These are phyloP conservation scores for Epinephelus moara DNA, from an alignment of 2,113 vertebrate species.

Conservation along the genomic window DNA sequence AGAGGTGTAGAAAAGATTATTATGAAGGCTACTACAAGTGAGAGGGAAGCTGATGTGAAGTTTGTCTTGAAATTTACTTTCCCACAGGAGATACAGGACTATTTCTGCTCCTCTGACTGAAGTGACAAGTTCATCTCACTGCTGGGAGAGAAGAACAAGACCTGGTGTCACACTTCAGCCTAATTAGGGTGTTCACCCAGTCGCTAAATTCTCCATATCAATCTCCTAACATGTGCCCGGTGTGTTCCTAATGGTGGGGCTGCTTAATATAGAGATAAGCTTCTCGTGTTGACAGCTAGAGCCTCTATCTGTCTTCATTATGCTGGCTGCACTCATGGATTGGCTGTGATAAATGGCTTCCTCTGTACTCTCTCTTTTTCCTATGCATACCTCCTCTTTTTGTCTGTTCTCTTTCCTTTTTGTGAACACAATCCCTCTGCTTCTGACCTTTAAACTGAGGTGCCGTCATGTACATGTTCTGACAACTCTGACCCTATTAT, in stretches of 20 bases:
- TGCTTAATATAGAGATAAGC: conserved; percentile 67
- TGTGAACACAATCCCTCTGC: background rate
- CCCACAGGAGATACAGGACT: background rate
- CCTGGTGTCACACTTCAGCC: conserved; percentile 41
- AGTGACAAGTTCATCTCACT: conserved; percentile 31
- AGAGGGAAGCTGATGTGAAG: background rate
- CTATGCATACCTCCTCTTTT: background rate
- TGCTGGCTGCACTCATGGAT: conserved; percentile 27
- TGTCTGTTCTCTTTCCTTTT: conserved; percentile 4
- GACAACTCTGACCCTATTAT: background rate
- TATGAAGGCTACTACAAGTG: background rate
- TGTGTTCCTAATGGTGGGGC: conserved; percentile 44
- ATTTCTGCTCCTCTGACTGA: conserved; percentile 25
- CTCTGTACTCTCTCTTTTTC: conserved; percentile 6
- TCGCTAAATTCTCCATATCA: conserved; percentile 53
- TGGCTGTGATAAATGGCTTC: conserved; percentile 73
- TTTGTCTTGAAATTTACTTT: conserved; percentile 31
- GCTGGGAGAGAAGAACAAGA: background rate
- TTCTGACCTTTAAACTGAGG: background rate
- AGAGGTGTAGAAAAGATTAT: background rate
- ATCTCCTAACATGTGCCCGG: conserved; percentile 43
- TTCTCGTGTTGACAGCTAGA: conserved; percentile 39
- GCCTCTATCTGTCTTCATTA: conserved; percentile 74
- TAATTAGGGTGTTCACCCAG: conserved; percentile 49
- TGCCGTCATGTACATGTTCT: background rate